Evolutionary conservation across 2,113 vertebrate species (phyloP).

Genomic region (Sinocyclocheilus rhinocerous): DNA sequence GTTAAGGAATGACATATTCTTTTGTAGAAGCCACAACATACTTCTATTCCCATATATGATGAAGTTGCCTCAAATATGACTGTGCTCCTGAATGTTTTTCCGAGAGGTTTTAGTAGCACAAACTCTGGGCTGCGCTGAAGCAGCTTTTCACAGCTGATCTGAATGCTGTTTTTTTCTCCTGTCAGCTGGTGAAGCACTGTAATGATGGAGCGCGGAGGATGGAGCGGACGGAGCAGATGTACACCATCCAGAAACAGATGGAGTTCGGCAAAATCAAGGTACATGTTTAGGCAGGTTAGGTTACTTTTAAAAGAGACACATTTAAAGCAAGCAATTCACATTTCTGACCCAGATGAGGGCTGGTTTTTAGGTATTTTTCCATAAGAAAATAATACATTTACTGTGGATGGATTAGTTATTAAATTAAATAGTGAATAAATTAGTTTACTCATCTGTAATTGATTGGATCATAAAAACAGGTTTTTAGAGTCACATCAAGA

Average conservation of each 20-base stretch:
- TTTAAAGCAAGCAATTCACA: neutral
- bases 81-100: neutral
- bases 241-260: slow-evolving; percentile 91
- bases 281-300: neutral
- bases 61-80: neutral
- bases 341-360: neutral
- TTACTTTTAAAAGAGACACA: neutral
- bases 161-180: neutral
- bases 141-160: neutral
- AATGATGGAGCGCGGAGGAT: slow-evolving; percentile 90
- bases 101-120: neutral
- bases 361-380: neutral
- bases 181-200: slow-evolving; percentile 87
- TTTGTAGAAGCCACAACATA: neutral
- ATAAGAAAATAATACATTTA: neutral
- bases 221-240: slow-evolving; percentile 96
- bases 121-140: no score
- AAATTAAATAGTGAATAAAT: neutral
- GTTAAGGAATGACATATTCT: neutral
- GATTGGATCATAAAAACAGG: neutral
- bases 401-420: neutral
- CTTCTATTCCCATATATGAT: neutral
- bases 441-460: neutral
- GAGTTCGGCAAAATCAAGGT: slow-evolving; percentile 97
- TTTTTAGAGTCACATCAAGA: neutral